These are phyloP conservation scores for Himalopsyche kuldschensis DNA, from an alignment of 2,888 invertebrate species.

Conservation along the genomic window DNA sequence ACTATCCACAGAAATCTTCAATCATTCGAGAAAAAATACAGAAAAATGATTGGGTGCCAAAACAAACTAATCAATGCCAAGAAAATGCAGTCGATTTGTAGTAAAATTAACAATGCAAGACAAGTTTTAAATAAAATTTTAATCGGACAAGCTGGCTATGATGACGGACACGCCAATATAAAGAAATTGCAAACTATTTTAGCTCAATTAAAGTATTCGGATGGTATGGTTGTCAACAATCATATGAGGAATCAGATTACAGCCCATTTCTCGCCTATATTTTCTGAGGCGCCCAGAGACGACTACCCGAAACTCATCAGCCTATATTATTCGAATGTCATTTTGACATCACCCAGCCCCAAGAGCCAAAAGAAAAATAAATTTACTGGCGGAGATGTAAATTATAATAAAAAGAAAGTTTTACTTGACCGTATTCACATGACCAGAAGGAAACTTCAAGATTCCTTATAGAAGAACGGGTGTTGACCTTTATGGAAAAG, in stretches of 20 bases:
- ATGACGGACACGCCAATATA: constrained; percentile 55
- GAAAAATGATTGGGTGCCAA: constrained; percentile 32
- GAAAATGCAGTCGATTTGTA: constrained; percentile 40
- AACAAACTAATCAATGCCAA: neutral
- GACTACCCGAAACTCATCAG: constrained; percentile 47
- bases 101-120: constrained; percentile 53
- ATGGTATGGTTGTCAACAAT: constrained; percentile 47
- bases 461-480: neutral
- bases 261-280: constrained; percentile 57
- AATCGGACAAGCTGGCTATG: constrained; percentile 62
- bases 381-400: neutral
- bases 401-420: neutral
- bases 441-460: constrained; percentile 1
- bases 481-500: neutral
- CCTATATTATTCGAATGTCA: neutral
- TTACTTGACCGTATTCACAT: neutral
- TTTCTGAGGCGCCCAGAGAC: constrained; percentile 51
- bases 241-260: constrained; percentile 56
- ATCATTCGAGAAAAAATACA: constrained; percentile 50
- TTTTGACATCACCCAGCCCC: neutral
- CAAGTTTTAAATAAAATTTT: constrained; percentile 61
- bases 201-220: constrained; percentile 47
- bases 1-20: neutral
- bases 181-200: constrained; percentile 50
- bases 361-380: neutral